These are phyloP conservation scores for Drosophila leontia DNA, from an alignment of 1,140 invertebrate species.

Conservation along the genomic window DNA sequence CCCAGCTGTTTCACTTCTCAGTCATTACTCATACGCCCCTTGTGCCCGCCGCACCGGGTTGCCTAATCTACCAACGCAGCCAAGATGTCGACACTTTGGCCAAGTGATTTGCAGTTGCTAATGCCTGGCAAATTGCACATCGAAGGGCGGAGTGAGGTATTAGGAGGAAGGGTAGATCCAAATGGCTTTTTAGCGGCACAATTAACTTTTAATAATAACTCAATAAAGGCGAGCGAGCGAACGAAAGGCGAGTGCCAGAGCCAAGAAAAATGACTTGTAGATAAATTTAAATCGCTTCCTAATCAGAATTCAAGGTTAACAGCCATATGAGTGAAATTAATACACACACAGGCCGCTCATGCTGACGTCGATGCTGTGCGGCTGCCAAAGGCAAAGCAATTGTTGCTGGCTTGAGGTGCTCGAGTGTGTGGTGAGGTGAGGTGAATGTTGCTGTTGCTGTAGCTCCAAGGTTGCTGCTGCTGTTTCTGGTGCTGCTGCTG, in stretches of 20 bases:
- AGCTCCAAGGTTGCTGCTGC: slow-evolving; percentile 66
- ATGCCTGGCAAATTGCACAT: slow-evolving; percentile 67
- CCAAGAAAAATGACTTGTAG: slow-evolving; percentile 66
- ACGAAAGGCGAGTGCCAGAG: slow-evolving; percentile 27
- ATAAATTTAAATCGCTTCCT: slow-evolving; percentile 81
- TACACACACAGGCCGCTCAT: slow-evolving; percentile 30
- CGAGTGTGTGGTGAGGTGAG: slow-evolving; percentile 33
- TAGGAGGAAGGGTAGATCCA: not conserved
- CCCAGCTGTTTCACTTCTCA: slow-evolving; percentile 66
- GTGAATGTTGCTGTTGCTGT: slow-evolving; percentile 68
- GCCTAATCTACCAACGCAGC: slow-evolving; percentile 57
- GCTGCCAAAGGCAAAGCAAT: slow-evolving; percentile 69
- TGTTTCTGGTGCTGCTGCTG: slow-evolving; percentile 26
- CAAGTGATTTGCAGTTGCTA: slow-evolving; percentile 76
- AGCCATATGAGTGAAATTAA: slow-evolving; percentile 80
- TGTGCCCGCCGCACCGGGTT: slow-evolving; percentile 25
- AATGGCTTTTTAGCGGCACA: slow-evolving; percentile 72
- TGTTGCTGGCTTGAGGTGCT: slow-evolving; percentile 30
- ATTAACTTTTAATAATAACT: slow-evolving; percentile 77
- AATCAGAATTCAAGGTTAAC: slow-evolving; percentile 79
- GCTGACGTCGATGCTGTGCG: slow-evolving; percentile 62
- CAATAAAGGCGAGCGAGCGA: slow-evolving; percentile 51
- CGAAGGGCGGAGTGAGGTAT: not conserved
- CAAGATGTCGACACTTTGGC: slow-evolving; percentile 67
- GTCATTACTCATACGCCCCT: slow-evolving; percentile 78